Percentiles rank a stretch among this genome's conserved stretches.
Conservation (phyloP, 1,140 invertebrate genomes). For the Ctenoplectra terminalis region DNA sequence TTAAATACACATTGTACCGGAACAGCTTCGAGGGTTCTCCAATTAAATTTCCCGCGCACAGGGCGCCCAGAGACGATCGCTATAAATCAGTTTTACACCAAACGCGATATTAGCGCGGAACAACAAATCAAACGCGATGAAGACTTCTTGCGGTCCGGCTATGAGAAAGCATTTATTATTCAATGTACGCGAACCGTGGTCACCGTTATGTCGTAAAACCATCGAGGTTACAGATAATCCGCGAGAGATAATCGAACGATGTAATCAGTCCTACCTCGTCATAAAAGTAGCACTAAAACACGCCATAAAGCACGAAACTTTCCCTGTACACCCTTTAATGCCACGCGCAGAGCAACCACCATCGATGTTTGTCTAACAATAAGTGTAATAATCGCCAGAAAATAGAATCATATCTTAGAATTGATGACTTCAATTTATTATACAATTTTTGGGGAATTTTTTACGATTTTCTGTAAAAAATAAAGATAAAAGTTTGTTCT, state of each 20-base stretch:
- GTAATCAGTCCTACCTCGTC: background rate
- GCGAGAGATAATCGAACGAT: background rate
- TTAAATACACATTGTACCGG: background rate
- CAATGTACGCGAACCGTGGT: background rate
- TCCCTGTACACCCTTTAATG: background rate
- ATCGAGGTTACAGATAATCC: background rate
- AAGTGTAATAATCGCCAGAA: background rate
- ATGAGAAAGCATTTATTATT: background rate
- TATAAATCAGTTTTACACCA: background rate
- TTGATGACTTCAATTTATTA: too few relatives aligned
- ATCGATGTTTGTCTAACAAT: background rate
- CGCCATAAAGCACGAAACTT: background rate
- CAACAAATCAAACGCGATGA: conserved; percentile 8
- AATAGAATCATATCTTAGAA: background rate
- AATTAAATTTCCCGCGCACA: background rate
- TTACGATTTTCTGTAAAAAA: too few relatives aligned
- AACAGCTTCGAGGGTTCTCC: background rate
- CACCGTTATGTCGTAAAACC: background rate
- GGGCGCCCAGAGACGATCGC: background rate
- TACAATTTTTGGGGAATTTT: too few relatives aligned
- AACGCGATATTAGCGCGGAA: background rate
- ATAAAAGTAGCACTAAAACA: conserved; percentile 12
- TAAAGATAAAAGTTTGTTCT: too few relatives aligned
- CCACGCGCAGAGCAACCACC: background rate
- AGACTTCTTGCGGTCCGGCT: background rate